Evolutionary conservation across 2,888 invertebrate species (phyloP).

Genomic region (Anthoptus insignis): DNA sequence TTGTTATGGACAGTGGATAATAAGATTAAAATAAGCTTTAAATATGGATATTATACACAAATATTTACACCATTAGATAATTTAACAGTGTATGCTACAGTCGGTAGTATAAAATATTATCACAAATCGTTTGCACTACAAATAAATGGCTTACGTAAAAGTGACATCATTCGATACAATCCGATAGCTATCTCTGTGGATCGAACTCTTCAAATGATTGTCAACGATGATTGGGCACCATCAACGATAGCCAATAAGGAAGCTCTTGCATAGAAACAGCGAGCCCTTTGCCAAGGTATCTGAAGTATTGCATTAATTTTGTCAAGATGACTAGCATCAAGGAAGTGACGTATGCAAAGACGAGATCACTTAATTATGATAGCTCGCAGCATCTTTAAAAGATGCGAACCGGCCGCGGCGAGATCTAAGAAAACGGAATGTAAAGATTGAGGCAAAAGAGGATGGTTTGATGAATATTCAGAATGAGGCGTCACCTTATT

Average conservation of each 20-base stretch:
- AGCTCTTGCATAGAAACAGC: constrained; percentile 14
- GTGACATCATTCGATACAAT: constrained; percentile 19
- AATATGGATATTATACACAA: not conserved
- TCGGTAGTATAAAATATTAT: not conserved
- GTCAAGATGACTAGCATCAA: constrained; percentile 1
- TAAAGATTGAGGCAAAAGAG: constrained; percentile 31
- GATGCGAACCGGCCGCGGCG: constrained; percentile 30
- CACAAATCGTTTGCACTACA: constrained; percentile 10
- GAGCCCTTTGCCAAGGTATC: constrained; percentile 14
- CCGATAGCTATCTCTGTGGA: constrained; percentile 23
- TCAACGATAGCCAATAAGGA: not conserved
- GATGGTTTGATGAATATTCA: constrained; percentile 36
- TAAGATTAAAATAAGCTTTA: not conserved
- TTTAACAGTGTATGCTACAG: not conserved
- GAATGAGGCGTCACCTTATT: constrained; percentile 35
- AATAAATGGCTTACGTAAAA: constrained; percentile 14
- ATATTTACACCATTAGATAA: not conserved
- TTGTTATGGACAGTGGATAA: too few species aligned
- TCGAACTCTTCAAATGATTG: constrained; percentile 23
- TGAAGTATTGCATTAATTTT: constrained; percentile 14
- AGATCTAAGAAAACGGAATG: constrained; percentile 38
- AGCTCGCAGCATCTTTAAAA: constrained; percentile 30
- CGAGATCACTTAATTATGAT: constrained; percentile 25
- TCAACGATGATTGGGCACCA: constrained; percentile 24
- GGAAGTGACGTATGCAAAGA: constrained; percentile 13